Evolutionary conservation across 2,797 vertebrate species (phyloP).

Genomic region (Neosilurus hyrtlii): DNA sequence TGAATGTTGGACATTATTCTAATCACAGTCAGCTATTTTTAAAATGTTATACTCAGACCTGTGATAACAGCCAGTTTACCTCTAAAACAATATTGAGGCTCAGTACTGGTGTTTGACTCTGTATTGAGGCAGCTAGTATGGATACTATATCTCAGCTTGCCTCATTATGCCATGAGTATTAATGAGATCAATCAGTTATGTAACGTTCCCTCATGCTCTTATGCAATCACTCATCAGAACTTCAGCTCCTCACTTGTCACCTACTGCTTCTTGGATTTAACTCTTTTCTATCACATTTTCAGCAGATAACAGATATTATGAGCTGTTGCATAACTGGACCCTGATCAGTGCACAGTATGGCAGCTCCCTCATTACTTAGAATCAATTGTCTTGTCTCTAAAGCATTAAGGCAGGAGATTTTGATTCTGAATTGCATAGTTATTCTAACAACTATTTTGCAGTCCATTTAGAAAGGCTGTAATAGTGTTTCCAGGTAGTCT

Average conservation of each 20-base stretch:
- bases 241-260: conserved; percentile 48
- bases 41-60: not conserved
- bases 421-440: not conserved
- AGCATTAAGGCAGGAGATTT: not conserved
- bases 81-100: not conserved
- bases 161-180: conserved; percentile 54
- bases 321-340: not conserved
- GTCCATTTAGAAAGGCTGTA: not conserved
- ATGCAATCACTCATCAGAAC: conserved; percentile 55
- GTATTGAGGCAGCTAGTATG: conserved; percentile 8
- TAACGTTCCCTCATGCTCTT: conserved; percentile 62
- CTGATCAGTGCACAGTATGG: not conserved
- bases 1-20: not conserved
- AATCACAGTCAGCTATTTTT: not conserved
- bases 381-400: not conserved
- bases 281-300: conserved; percentile 16
- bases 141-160: conserved; percentile 4
- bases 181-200: conserved; percentile 70
- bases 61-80: not conserved
- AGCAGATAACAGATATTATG: not conserved
- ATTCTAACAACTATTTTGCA: not conserved
- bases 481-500: no score
- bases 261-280: conserved; percentile 49
- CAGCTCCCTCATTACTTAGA: not conserved
- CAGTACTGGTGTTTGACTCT: not conserved